Percentiles rank a stretch among this genome's conserved stretches.
Conservation (phyloP, 2,797 vertebrate genomes). For the Morus bassanus region DNA sequence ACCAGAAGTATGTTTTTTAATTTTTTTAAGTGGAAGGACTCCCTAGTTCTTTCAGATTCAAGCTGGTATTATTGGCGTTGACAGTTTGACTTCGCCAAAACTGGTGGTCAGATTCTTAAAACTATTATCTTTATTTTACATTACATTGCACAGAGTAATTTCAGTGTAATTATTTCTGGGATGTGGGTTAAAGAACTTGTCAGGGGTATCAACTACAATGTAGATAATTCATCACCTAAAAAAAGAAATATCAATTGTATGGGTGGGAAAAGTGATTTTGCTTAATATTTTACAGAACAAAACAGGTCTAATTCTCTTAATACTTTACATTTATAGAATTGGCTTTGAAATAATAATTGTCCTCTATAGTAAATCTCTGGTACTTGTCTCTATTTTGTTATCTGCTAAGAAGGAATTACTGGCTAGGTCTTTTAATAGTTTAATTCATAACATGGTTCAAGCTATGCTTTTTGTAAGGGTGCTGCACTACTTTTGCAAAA, state of each 20-base stretch:
- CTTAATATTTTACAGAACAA: neutral
- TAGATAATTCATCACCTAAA: neutral
- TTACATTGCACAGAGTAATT: neutral
- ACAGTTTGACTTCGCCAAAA: neutral
- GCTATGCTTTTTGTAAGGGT: neutral
- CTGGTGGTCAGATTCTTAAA: neutral
- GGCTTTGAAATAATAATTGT: neutral
- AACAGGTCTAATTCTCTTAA: neutral
- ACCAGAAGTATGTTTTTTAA: neutral
- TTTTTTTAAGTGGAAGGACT: neutral
- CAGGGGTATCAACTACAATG: neutral
- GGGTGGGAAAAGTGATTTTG: neutral
- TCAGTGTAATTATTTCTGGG: neutral
- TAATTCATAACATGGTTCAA: neutral
- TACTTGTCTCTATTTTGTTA: neutral
- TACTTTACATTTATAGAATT: neutral
- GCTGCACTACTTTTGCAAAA: neutral
- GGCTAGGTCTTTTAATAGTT: neutral
- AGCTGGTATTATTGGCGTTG: neutral
- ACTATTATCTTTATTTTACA: neutral
- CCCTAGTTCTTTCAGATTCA: neutral
- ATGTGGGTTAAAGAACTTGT: neutral
- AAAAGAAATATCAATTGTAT: neutral
- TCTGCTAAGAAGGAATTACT: neutral
- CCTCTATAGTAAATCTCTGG: neutral